phyloP scores from a whole-genome alignment of 2,888 invertebrate species.

The Aporophyla nigra region DNA sequence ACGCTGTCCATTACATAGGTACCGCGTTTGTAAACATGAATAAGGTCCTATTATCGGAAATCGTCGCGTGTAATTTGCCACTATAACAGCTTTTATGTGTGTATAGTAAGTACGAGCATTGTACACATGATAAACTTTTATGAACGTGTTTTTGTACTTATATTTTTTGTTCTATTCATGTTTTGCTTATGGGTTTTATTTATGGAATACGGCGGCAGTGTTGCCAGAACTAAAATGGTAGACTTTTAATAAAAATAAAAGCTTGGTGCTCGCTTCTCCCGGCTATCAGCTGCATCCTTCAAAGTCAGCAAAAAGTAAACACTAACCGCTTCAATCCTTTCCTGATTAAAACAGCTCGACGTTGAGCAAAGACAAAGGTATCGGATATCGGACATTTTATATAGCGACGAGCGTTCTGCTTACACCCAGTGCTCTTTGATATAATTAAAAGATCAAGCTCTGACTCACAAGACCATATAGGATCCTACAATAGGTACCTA shows the following conservation, averaged over 20 bases:
- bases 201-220: not conserved
- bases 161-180: slow-evolving; percentile 34
- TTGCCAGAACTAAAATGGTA: not conserved
- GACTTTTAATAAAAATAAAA: slow-evolving; percentile 23
- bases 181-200: not conserved
- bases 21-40: slow-evolving; percentile 37
- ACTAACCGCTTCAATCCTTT: slow-evolving; percentile 39
- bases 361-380: slow-evolving; percentile 45
- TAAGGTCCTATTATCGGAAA: slow-evolving; percentile 54
- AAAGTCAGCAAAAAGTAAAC: slow-evolving; percentile 47
- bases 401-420: slow-evolving; percentile 14
- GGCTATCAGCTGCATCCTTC: slow-evolving; percentile 17
- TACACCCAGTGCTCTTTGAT: not conserved
- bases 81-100: slow-evolving; percentile 56
- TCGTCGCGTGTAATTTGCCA: slow-evolving; percentile 59
- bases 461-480: not conserved
- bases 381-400: slow-evolving; percentile 39
- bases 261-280: not conserved
- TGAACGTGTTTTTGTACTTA: slow-evolving; percentile 17
- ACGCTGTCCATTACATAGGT: slow-evolving; percentile 9
- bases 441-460: not conserved
- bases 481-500: not conserved
- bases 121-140: slow-evolving; percentile 47
- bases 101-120: slow-evolving; percentile 32
- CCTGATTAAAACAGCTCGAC: slow-evolving; percentile 44